These are phyloP conservation scores for Clunio marinus DNA, from an alignment of 2,888 invertebrate genomes.

Conservation along the genomic window DNA sequence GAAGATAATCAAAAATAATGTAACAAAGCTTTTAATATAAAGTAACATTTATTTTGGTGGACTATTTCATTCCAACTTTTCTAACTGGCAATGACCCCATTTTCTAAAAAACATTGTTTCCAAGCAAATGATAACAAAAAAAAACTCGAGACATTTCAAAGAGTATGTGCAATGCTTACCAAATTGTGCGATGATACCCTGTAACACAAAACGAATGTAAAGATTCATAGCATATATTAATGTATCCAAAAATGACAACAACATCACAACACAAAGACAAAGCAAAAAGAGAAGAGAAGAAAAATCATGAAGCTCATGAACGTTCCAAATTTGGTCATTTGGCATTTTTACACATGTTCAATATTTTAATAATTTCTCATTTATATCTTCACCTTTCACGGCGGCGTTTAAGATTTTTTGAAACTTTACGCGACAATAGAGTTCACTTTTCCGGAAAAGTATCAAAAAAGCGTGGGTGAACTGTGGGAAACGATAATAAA, in stretches of 20 bases:
- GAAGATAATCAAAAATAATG: too few relatives aligned
- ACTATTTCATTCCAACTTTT: too few relatives aligned
- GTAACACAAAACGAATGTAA: background rate
- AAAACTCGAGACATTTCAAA: too few relatives aligned
- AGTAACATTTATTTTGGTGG: too few relatives aligned
- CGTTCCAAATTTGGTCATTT: too few relatives aligned
- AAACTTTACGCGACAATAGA: slow-evolving; percentile 35
- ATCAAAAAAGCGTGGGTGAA: slow-evolving; percentile 6
- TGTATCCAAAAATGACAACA: background rate
- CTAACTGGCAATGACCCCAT: too few relatives aligned
- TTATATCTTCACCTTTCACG: slow-evolving; percentile 7
- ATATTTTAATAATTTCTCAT: slow-evolving; percentile 37
- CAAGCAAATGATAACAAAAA: background rate
- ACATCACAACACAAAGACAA: slow-evolving; percentile 19
- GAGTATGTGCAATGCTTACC: too few relatives aligned
- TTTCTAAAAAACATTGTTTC: too few relatives aligned
- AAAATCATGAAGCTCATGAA: slow-evolving; percentile 34
- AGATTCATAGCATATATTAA: background rate
- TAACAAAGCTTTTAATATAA: too few relatives aligned
- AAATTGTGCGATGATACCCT: too few relatives aligned
- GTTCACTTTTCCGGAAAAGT: slow-evolving; percentile 30
- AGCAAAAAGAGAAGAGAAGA: slow-evolving; percentile 4
- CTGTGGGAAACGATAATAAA: slow-evolving; percentile 27
- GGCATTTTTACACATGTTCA: slow-evolving; percentile 38
- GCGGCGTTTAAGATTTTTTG: background rate